Percentiles rank a stretch among this genome's conserved stretches.
Conservation (phyloP, 2,113 vertebrate species). For the Antigone vipio region DNA sequence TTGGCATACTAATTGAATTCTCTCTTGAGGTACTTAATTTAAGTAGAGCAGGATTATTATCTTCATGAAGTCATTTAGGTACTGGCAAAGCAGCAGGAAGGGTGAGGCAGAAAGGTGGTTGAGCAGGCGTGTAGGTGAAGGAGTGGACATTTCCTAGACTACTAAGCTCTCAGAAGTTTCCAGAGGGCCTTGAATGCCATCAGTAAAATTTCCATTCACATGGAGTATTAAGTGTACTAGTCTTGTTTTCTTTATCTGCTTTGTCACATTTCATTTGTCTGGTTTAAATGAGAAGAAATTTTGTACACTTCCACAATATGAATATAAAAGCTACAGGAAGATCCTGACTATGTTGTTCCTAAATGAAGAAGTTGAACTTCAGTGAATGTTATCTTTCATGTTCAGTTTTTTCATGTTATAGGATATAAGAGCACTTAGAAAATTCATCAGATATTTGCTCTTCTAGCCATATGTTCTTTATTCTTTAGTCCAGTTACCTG, state of each 20-base stretch:
- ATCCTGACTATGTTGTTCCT: background rate
- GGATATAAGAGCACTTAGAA: background rate
- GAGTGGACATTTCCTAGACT: background rate
- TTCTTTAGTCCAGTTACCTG: background rate
- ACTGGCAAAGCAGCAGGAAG: background rate
- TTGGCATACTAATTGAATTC: background rate
- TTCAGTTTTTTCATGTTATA: background rate
- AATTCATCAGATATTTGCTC: background rate
- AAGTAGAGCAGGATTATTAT: background rate
- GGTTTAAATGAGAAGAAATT: background rate
- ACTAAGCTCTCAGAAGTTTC: background rate
- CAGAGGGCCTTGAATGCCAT: background rate
- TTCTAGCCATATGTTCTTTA: background rate
- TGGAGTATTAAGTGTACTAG: background rate
- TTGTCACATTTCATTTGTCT: background rate
- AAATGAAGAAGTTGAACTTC: background rate
- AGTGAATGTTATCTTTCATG: background rate
- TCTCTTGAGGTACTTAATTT: background rate
- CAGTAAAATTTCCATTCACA: background rate
- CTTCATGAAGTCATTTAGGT: background rate
- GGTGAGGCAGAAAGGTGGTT: background rate
- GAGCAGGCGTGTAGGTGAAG: background rate
- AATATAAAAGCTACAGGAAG: background rate
- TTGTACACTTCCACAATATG: background rate
- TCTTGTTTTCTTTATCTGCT: background rate